phyloP scores from a whole-genome alignment of 64 coral and sea anemone species.

The Catalaphyllia jardinei region DNA sequence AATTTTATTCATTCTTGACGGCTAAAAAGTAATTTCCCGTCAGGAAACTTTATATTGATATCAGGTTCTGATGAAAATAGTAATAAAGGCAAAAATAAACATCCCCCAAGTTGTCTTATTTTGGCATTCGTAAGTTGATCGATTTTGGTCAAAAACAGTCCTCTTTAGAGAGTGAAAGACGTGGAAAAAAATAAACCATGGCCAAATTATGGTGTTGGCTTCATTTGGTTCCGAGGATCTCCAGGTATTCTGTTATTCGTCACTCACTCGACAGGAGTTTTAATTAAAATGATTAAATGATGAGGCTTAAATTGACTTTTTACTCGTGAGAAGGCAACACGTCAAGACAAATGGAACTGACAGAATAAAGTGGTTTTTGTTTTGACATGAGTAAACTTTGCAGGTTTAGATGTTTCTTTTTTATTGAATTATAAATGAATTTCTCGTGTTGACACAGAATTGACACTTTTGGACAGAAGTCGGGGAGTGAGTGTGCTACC shows the following conservation, averaged over 20 bases:
- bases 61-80: not conserved
- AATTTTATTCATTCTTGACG: not conserved
- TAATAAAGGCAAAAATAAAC: not conserved
- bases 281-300: conserved; percentile 2
- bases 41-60: not conserved
- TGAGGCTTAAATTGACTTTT: conserved; percentile 13
- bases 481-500: too few species aligned
- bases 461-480: not conserved
- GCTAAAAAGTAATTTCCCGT: not conserved
- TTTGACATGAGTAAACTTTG: conserved; percentile 6
- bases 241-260: not conserved
- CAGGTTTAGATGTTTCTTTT: not conserved
- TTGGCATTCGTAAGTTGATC: not conserved
- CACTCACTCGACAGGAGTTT: not conserved
- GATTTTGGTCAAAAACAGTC: not conserved
- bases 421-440: not conserved
- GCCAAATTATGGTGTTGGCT: not conserved
- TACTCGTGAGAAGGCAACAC: not conserved
- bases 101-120: not conserved
- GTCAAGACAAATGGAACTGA: not conserved
- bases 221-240: not conserved
- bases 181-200: too few species aligned
- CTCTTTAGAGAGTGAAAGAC: not conserved
- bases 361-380: not conserved
- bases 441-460: not conserved